A percentile compares a stretch with the other conserved stretches of the same genome.
Evolutionary conservation across 2,797 vertebrate species (phyloP).

Genomic region (Phrynocephalus guinanensis): DNA sequence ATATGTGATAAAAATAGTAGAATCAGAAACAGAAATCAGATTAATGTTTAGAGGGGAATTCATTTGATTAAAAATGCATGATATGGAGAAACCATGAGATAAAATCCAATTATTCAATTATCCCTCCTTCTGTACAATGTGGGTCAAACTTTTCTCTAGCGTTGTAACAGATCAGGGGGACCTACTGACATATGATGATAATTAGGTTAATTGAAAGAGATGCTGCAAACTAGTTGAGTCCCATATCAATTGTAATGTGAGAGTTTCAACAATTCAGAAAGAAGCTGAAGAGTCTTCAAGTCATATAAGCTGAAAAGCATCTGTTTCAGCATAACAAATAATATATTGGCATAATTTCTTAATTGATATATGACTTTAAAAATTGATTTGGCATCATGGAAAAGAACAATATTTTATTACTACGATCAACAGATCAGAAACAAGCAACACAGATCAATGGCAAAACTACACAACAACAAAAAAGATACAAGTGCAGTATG

Average conservation of each 20-base stretch:
- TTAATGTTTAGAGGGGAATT: neutral
- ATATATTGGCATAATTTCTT: neutral
- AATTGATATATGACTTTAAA: neutral
- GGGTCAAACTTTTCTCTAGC: neutral
- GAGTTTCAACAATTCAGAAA: neutral
- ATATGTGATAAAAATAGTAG: neutral
- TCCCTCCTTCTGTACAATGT: neutral
- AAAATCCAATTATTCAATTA: neutral
- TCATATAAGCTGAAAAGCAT: neutral
- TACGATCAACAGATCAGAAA: no score
- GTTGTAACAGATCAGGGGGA: neutral
- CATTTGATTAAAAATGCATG: constrained; percentile 1
- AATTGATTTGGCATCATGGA: no score
- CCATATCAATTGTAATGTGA: neutral
- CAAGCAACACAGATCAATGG: no score
- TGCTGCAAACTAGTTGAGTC: neutral
- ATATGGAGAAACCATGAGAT: neutral
- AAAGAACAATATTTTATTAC: no score
- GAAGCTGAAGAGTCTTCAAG: neutral
- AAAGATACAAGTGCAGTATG: no score
- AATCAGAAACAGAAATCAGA: neutral
- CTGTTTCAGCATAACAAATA: neutral
- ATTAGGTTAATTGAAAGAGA: neutral
- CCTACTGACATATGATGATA: neutral
- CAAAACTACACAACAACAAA: no score